A percentile compares a stretch with the other conserved stretches of the same genome.
These are phyloP conservation scores for Dynastes tityus DNA, from an alignment of 2,888 invertebrate species.

Conservation along the genomic window DNA sequence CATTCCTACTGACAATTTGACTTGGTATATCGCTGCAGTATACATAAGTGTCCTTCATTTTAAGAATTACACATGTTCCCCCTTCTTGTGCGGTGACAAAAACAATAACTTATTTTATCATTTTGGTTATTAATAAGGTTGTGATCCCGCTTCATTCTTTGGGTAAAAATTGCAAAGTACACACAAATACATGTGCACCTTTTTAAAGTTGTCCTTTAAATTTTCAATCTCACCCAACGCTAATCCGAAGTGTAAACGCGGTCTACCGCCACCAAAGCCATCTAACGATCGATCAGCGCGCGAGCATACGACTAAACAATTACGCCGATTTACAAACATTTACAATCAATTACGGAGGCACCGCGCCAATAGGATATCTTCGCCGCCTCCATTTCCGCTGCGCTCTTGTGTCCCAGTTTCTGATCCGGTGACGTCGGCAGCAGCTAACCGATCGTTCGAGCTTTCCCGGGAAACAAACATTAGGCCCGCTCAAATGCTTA, in stretches of 20 bases:
- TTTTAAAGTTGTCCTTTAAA: constrained; percentile 21
- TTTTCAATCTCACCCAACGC: constrained; percentile 32
- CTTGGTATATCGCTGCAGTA: too few relatives aligned
- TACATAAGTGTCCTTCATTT: too few relatives aligned
- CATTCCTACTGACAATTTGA: too few relatives aligned
- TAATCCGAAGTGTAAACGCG: constrained; percentile 41
- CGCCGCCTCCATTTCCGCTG: constrained; percentile 42
- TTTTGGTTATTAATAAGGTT: too few relatives aligned
- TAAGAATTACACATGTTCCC: too few relatives aligned
- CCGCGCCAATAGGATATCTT: constrained; percentile 46
- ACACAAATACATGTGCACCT: neutral
- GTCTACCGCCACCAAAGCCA: constrained; percentile 37
- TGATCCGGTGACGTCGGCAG: constrained; percentile 36
- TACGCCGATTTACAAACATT: constrained; percentile 57
- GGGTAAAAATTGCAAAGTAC: too few relatives aligned
- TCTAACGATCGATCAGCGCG: constrained; percentile 35
- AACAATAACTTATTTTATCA: too few relatives aligned
- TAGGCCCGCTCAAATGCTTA: constrained; percentile 8
- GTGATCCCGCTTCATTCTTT: too few relatives aligned
- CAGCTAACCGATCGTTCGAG: constrained; percentile 48
- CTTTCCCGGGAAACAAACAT: constrained; percentile 51
- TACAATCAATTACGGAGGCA: constrained; percentile 60
- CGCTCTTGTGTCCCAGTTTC: constrained; percentile 37
- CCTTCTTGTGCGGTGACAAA: too few relatives aligned
- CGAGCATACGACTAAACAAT: constrained; percentile 41